Evolutionary conservation across 2,113 vertebrate species (phyloP), one percentile per base, ranked within the genome.

Genomic region (Pelvicachromis taeniatus): DNA sequence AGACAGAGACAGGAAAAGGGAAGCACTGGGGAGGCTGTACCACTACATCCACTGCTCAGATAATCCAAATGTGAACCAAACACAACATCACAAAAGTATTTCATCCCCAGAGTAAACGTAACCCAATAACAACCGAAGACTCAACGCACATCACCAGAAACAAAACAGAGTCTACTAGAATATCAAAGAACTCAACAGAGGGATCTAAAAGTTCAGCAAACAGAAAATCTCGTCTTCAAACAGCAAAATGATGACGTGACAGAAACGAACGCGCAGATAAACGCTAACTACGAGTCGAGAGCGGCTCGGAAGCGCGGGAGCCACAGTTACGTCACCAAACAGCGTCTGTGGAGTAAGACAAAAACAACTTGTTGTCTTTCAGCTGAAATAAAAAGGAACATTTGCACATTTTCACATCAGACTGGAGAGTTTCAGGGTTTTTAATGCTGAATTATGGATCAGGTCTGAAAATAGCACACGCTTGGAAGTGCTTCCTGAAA

Each of bases 381-480:
- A 63, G 56, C 54, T 56, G 38, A 78, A 85, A 82, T 86, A 87
- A 88, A 88, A 55, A 91, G 68, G 73, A 78, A 89, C 77, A 9
- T 85, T 88, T 85, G 92, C 82, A 5, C 21, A 90, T 85, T 88
- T 85, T 92, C 82, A 5, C 21, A 90, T 73, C 80, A 81, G 53
- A 89, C 77, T 73, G 50, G 48, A 88, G 86, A 81, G 85, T 94
- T 94, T 94, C 82, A 87, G 87, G 91, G 90, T 94, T 95, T 94
- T 90, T 93, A 92, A 95, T 93, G 89, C 81, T 96, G 92, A 96
- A 96, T 96, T 95, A 96, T 96, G 92, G 91, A 96, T 95, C 89
- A 89, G 80, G 10, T 92, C 95, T 95, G 91, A 94, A 96, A 96
- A 96, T 96, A 96, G 95, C 91, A 81, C 91, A 84, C 85, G 94